These are phyloP conservation scores for Eupithecia centaureata DNA, from an alignment of 2,888 invertebrate species.

Conservation along the genomic window DNA sequence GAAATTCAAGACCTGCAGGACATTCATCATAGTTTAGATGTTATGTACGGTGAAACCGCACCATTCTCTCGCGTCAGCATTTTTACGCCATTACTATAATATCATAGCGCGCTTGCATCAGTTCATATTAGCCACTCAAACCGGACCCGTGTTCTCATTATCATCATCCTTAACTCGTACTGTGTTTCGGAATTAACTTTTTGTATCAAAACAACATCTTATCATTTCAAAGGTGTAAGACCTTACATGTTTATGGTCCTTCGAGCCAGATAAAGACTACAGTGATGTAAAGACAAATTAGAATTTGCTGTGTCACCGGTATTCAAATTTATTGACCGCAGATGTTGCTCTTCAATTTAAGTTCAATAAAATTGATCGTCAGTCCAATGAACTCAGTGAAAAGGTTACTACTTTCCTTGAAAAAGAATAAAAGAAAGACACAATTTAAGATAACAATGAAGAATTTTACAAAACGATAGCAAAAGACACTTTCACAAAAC, in stretches of 20 bases:
- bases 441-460: constrained; percentile 15
- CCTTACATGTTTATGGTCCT: no score
- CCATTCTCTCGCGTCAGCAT: no score
- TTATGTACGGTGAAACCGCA: no score
- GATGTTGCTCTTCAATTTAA: constrained; percentile 9
- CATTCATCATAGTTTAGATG: constrained; percentile 11
- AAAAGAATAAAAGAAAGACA: constrained; percentile 19
- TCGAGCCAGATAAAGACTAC: neutral
- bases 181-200: no score
- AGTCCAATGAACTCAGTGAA: constrained; percentile 12
- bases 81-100: no score
- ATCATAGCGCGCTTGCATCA: no score
- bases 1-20: constrained; percentile 2
- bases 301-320: neutral
- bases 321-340: neutral
- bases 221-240: no score
- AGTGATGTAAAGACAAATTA: no score
- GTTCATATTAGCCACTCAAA: no score
- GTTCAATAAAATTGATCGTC: neutral
- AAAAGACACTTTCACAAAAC: constrained; percentile 16
- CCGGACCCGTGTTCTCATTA: no score
- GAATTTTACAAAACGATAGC: constrained; percentile 11
- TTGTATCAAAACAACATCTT: no score
- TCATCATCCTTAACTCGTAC: no score
- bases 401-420: constrained; percentile 18